Evolutionary conservation across 2,113 vertebrate genomes (phyloP).

Genomic region (Epinephelus lanceolatus): DNA sequence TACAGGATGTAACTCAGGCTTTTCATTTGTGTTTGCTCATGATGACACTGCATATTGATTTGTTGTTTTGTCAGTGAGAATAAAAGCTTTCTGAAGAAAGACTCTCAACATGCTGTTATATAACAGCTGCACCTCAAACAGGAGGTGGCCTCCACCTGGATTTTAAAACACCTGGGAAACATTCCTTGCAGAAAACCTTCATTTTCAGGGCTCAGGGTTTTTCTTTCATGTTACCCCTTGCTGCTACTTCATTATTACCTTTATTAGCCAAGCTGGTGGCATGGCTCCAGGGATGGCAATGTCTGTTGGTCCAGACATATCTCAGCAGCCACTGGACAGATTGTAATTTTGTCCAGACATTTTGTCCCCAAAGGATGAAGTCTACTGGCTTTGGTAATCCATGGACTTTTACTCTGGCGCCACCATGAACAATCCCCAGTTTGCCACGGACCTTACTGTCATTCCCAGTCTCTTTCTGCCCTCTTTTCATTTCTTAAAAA

Average conservation of each 20-base stretch:
- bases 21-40: not conserved
- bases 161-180: constrained; percentile 31
- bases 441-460: not conserved
- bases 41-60: not conserved
- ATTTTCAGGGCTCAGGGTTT: not conserved
- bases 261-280: not conserved
- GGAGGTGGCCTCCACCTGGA: not conserved
- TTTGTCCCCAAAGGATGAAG: not conserved
- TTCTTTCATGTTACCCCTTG: constrained; percentile 30
- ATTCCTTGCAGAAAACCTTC: constrained; percentile 1
- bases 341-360: not conserved
- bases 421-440: not conserved
- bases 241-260: constrained; percentile 12
- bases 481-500: not conserved
- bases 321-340: not conserved
- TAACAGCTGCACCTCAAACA: not conserved
- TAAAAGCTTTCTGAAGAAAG: not conserved
- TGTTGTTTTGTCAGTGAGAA: not conserved
- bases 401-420: not conserved
- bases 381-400: not conserved
- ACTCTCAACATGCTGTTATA: not conserved
- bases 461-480: not conserved
- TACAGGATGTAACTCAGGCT: not conserved
- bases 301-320: not conserved
- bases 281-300: not conserved